These are phyloP conservation scores for Erethizon dorsatum DNA, from an alignment of 2,797 vertebrate genomes.

Conservation along the genomic window DNA sequence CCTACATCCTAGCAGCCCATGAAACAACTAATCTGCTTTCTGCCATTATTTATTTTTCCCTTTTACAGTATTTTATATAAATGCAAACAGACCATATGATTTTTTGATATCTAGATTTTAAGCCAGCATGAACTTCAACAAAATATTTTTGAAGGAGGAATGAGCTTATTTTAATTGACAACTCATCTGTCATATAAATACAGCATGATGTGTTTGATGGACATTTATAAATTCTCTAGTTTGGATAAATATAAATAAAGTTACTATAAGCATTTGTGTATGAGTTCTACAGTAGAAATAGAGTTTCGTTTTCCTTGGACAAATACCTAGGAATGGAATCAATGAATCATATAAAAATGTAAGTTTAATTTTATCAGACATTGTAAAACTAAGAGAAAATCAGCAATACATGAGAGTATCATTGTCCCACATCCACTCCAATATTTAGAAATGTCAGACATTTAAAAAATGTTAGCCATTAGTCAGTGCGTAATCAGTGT, in stretches of 20 bases:
- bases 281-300: background rate
- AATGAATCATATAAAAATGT: background rate
- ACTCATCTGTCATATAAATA: background rate
- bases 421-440: background rate
- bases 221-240: background rate
- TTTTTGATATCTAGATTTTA: background rate
- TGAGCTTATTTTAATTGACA: background rate
- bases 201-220: background rate
- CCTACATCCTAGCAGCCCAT: fast-evolving
- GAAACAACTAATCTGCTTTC: background rate
- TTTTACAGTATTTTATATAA: background rate
- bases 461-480: background rate
- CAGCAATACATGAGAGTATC: background rate
- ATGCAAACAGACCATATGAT: background rate
- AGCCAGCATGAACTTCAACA: background rate
- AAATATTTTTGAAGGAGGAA: background rate
- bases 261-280: background rate
- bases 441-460: background rate
- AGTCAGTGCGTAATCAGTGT: background rate
- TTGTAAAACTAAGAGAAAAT: background rate
- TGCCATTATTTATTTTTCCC: background rate
- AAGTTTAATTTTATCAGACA: background rate
- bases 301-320: background rate
- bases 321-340: background rate
- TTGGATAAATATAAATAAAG: background rate